Evolutionary conservation across 1,140 invertebrate genomes (phyloP).

Genomic region (Apis mellifera): Amel_HAv3.1 CM009941.2:7291501-7292000

Average conservation of each 20-base stretch:
- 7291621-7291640: neutral
- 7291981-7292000: too few species aligned
- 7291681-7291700: slow-evolving; percentile 31
- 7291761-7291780: neutral
- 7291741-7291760: neutral
- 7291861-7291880: neutral
- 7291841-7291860: neutral
- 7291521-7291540: neutral
- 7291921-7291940: neutral
- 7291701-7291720: slow-evolving; percentile 18
- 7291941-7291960: neutral
- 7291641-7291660: neutral
- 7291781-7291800: neutral
- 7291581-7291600: neutral
- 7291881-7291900: neutral
- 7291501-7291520: neutral
- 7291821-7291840: neutral
- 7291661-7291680: neutral
- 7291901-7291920: neutral
- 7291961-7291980: neutral
- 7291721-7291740: neutral
- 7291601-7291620: neutral
- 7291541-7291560: neutral
- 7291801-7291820: neutral
- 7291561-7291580: neutral